Percentiles rank a stretch among this genome's conserved stretches.
These are phyloP conservation scores for Pseudochirops cupreus DNA, from an alignment of 2,797 vertebrate species.

Conservation along the genomic window DNA sequence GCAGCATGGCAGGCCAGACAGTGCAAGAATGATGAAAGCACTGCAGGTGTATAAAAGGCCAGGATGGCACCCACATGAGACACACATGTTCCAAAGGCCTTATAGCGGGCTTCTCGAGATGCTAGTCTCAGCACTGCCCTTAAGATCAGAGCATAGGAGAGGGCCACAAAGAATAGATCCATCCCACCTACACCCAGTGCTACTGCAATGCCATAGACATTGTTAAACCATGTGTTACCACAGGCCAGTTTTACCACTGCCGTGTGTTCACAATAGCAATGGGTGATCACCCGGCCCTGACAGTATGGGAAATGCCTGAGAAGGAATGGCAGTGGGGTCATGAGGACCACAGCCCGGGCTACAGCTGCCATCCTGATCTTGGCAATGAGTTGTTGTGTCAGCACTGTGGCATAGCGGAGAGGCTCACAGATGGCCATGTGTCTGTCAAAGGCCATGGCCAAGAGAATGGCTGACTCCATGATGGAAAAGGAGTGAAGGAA, in stretches of 20 bases:
- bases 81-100: slow-evolving; percentile 74
- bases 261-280: slow-evolving; percentile 86
- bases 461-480: slow-evolving; percentile 71
- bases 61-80: slow-evolving; percentile 73
- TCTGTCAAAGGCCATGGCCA: slow-evolving; percentile 85
- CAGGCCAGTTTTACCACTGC: slow-evolving; percentile 85
- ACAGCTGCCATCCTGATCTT: slow-evolving; percentile 74
- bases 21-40: slow-evolving; percentile 71
- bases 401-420: slow-evolving; percentile 58
- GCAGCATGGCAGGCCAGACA: slow-evolving; percentile 15
- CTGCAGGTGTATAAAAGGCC: slow-evolving; percentile 54
- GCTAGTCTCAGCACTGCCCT: slow-evolving; percentile 47
- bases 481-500: slow-evolving; percentile 82
- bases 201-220: slow-evolving; percentile 81
- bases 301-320: slow-evolving; percentile 80
- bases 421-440: slow-evolving; percentile 80
- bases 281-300: slow-evolving; percentile 62
- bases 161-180: slow-evolving; percentile 61
- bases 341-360: slow-evolving; percentile 59
- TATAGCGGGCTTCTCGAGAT: slow-evolving; percentile 65
- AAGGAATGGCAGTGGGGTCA: slow-evolving; percentile 79
- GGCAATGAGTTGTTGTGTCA: slow-evolving; percentile 51
- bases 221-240: slow-evolving; percentile 79
- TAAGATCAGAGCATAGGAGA: slow-evolving; percentile 75
- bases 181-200: slow-evolving; percentile 76